Evolutionary conservation across 2,797 vertebrate genomes (phyloP).

Genomic region (Dipus sagitta): DNA sequence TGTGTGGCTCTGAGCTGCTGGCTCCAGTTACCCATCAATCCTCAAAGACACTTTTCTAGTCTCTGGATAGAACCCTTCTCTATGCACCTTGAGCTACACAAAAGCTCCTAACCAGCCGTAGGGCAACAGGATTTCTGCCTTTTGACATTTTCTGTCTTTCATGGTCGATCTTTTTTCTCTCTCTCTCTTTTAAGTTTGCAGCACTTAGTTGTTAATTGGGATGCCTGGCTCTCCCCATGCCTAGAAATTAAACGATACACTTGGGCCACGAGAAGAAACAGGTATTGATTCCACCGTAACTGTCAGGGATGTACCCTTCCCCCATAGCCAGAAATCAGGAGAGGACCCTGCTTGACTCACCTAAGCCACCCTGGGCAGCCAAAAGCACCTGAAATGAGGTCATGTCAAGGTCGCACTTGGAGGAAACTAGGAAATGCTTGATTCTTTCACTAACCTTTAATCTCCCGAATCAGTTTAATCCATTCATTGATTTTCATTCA

Average conservation of each 20-base stretch:
- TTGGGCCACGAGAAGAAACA: constrained; percentile 76
- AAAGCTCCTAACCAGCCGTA: constrained; percentile 12
- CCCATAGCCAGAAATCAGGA: neutral
- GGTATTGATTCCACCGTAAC: constrained; percentile 74
- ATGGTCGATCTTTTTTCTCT: neutral
- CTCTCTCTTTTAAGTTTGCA: constrained; percentile 57
- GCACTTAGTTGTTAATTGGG: constrained; percentile 69
- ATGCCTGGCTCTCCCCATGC: constrained; percentile 43
- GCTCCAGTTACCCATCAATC: neutral
- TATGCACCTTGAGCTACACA: neutral
- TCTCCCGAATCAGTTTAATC: neutral
- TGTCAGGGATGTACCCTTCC: constrained; percentile 62
- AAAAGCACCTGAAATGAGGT: constrained; percentile 35
- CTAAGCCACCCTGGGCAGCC: neutral
- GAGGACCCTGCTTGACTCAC: neutral
- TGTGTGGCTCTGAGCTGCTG: rapidly evolving
- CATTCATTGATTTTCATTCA: constrained; percentile 14
- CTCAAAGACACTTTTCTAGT: neutral
- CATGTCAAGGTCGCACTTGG: constrained; percentile 21
- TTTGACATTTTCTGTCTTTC: constrained; percentile 35
- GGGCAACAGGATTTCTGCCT: constrained; percentile 60
- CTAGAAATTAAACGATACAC: constrained; percentile 74
- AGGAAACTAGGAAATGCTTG: constrained; percentile 14
- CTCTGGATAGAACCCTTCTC: neutral
- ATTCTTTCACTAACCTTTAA: constrained; percentile 25